phyloP scores from a whole-genome alignment of 2,797 vertebrate species.

The Dryobates pubescens region DNA sequence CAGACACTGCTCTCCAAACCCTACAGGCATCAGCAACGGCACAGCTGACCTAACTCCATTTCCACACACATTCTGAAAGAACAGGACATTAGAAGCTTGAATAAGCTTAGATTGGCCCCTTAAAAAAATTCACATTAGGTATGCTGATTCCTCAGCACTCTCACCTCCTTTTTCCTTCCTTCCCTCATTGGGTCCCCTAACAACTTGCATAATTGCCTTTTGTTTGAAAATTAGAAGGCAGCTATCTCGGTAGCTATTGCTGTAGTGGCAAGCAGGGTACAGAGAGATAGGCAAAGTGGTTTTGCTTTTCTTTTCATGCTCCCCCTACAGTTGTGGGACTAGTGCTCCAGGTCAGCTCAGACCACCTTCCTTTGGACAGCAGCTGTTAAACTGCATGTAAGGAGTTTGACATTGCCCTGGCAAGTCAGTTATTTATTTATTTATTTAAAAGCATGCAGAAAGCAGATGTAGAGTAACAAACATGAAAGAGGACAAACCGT shows the following conservation, averaged over 20 bases:
- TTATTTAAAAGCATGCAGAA: not conserved
- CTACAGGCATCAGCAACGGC: not conserved
- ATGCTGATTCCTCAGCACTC: not conserved
- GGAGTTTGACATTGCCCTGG: not conserved
- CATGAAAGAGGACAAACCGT: not conserved
- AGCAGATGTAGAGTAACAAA: slow-evolving; percentile 38
- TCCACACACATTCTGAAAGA: not conserved
- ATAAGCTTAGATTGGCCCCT: not conserved
- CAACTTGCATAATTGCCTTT: not conserved
- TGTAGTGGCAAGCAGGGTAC: not conserved
- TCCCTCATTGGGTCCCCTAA: not conserved
- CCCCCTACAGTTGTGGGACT: not conserved
- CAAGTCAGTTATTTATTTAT: not conserved
- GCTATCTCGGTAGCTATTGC: not conserved
- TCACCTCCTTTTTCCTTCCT: not conserved
- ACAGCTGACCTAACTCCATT: not conserved
- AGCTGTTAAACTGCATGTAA: not conserved
- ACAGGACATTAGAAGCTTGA: not conserved
- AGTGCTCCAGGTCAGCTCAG: not conserved
- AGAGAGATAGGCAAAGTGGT: not conserved
- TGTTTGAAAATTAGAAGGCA: not conserved
- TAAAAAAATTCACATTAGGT: slow-evolving; percentile 2
- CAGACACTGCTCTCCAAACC: not conserved
- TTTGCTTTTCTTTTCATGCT: not conserved
- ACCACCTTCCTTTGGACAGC: not conserved